Evolutionary conservation across 2,113 vertebrate genomes (phyloP), one percentile per base, ranked within the genome.

Genomic region (Desmodus rotundus): DNA sequence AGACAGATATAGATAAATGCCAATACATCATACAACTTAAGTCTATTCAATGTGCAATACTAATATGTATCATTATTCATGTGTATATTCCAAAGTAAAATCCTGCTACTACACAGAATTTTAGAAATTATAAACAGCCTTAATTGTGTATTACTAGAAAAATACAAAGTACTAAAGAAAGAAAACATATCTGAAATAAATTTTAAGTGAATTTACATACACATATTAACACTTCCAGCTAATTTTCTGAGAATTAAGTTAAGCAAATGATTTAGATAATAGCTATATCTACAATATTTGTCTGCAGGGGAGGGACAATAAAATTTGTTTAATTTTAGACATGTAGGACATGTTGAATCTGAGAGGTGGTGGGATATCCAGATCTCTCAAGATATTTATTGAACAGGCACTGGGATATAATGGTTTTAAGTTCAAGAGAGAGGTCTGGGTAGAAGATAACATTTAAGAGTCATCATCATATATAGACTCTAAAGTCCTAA

Each of bases 151-250:
- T 0, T 81, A 93, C 61, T 17, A 84, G 17, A 72, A 91, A 96
- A 90, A 67, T 28, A 93, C 45, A 84, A 96, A 97, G 65, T 81
- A 92, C 11, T 72, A 77, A 76, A 82, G 10, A 91, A 78, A 86
- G 45, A 93, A 95, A 94, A 94, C 82, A 56, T 8, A 80, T 47
- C 47, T 95, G 58, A 89, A 95, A 91, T 77, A 88, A 91, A 86
- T 86, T 84, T 93, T 56, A 90, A 81, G 12, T 94, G 26, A 81
- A 74, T 87, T 85, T 90, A 70, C 7, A 78, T 16, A 72, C 67
- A 58, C 58, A 94, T 81, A 92, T 91, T 93, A 89, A 95, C 31
- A 89, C 67, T 93, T 93, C 95, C 76, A 96, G 41, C 41, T 58
- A 77, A 81, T 93, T 45, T 38, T 14, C 26, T 77, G 50, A 93